These are phyloP conservation scores for Andricus grossulariae DNA, from an alignment of 1,140 invertebrate species.

Conservation along the genomic window DNA sequence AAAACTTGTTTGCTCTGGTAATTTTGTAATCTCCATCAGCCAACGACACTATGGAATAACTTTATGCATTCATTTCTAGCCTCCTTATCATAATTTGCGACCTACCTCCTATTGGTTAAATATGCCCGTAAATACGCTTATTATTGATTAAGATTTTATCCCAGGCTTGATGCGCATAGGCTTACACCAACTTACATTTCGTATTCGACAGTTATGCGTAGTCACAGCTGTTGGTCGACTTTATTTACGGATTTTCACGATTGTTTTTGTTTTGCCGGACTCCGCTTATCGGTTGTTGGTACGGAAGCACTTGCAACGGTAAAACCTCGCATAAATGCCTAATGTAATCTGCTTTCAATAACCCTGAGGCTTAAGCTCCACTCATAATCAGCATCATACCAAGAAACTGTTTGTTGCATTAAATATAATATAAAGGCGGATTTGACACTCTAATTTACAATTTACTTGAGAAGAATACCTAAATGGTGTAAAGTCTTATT, in stretches of 20 bases:
- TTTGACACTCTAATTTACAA: too few species aligned
- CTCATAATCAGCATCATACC: too few species aligned
- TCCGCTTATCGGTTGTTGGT: background rate
- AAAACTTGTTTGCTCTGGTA: background rate
- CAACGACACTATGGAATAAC: background rate
- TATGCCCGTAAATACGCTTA: background rate
- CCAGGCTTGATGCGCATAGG: background rate
- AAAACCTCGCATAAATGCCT: background rate
- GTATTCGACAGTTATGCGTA: slow-evolving; percentile 2
- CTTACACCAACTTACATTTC: background rate
- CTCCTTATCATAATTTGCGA: background rate
- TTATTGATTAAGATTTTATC: background rate
- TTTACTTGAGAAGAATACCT: too few species aligned
- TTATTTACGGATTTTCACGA: background rate
- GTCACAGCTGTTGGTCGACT: background rate
- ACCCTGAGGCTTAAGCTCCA: background rate
- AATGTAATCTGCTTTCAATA: slow-evolving; percentile 23
- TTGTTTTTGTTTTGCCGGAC: background rate
- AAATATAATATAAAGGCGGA: too few species aligned
- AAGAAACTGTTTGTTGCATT: too few species aligned
- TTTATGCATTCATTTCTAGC: background rate
- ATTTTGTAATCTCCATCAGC: background rate
- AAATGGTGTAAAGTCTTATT: too few species aligned
- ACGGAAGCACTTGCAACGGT: slow-evolving; percentile 12
- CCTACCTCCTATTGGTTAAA: background rate